These are phyloP conservation scores for Drosophila yooni DNA, from an alignment of 2,888 invertebrate genomes.

Conservation along the genomic window DNA sequence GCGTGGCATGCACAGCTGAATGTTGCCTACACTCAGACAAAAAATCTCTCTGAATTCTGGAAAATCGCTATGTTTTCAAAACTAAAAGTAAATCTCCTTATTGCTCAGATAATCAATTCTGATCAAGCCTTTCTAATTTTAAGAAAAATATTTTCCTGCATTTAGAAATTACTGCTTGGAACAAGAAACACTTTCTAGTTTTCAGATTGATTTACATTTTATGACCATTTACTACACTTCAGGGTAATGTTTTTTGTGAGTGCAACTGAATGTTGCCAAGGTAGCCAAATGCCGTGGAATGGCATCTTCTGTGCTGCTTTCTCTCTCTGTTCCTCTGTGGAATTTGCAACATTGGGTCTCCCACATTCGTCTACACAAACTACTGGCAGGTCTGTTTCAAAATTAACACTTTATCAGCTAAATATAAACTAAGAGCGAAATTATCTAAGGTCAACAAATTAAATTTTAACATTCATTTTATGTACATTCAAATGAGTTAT, in stretches of 20 bases:
- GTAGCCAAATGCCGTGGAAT: constrained; percentile 4
- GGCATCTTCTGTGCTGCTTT: constrained; percentile 7
- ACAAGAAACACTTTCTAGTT: not conserved
- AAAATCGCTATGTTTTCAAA: not conserved
- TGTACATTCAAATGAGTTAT: not conserved
- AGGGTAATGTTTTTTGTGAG: not conserved
- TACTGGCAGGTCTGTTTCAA: not conserved
- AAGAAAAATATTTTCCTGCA: too few species aligned
- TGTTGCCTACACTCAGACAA: not conserved
- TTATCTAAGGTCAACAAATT: not conserved
- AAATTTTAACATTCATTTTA: not conserved
- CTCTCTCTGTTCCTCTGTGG: not conserved
- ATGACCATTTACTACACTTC: not conserved
- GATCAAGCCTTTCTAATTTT: too few species aligned
- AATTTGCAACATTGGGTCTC: not conserved
- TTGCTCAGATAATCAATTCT: too few species aligned
- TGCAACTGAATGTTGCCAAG: constrained; percentile 31
- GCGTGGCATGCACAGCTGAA: constrained; percentile 47
- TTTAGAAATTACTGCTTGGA: too few species aligned
- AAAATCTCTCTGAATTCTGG: not conserved
- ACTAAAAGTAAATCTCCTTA: not conserved
- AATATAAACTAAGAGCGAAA: not conserved
- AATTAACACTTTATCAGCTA: not conserved
- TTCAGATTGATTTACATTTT: not conserved
- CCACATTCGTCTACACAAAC: not conserved